Percentiles rank a stretch among this genome's conserved stretches.
Conservation (phyloP, 2,797 vertebrate genomes). For the Amblyraja radiata region DNA sequence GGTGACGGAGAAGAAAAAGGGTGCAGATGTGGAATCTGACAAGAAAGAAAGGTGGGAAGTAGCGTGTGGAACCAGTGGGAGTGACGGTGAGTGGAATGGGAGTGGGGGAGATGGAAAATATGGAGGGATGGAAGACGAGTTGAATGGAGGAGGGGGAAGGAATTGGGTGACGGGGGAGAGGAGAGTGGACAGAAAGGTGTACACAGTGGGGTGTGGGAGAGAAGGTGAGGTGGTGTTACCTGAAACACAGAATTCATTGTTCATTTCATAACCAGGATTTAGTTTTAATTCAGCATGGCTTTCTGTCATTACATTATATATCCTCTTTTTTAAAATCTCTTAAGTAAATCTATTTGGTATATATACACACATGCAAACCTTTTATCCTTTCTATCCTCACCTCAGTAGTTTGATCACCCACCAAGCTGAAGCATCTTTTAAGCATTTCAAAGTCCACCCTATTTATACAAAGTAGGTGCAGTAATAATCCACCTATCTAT, state of each 20-base stretch:
- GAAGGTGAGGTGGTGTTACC: no score
- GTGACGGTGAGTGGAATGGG: no score
- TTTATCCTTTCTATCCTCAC: background rate
- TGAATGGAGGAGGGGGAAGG: no score
- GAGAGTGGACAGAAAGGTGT: no score
- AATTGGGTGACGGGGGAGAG: no score
- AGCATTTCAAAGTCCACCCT: background rate
- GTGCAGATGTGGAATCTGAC: no score
- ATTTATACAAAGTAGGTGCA: background rate
- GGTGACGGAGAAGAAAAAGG: no score
- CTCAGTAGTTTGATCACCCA: background rate
- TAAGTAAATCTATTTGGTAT: background rate
- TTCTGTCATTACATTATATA: background rate
- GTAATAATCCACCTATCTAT: background rate
- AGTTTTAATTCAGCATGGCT: background rate
- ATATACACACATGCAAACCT: background rate
- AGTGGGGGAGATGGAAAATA: no score
- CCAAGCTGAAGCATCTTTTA: background rate
- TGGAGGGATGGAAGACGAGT: no score
- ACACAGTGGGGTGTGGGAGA: no score
- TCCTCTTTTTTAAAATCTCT: background rate
- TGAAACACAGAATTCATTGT: background rate
- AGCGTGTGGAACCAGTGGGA: no score
- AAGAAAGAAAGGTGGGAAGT: no score
- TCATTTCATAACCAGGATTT: background rate